Conservation (phyloP, 2,113 vertebrate species). For the Clinocottus analis region DNA sequence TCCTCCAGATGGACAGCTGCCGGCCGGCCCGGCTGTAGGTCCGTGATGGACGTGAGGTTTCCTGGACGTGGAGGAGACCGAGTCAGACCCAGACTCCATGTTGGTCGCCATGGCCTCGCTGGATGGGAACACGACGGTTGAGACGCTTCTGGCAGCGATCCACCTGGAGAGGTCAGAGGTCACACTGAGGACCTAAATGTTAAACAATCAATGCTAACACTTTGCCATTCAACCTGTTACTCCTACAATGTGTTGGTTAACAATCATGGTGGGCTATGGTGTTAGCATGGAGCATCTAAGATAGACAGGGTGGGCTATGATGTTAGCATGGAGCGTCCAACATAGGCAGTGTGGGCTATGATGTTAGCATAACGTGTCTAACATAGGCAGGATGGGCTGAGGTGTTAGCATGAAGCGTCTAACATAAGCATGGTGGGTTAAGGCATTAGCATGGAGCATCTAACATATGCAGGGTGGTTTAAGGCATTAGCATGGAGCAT, state of each 20-base stretch:
- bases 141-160: conserved; percentile 89
- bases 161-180: conserved; percentile 86
- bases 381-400: not conserved
- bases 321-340: not conserved
- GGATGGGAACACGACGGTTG: conserved; percentile 85
- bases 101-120: conserved; percentile 80
- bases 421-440: not conserved
- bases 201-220: not conserved
- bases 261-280: too few species aligned
- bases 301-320: not conserved
- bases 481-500: too few species aligned
- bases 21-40: conserved; percentile 47
- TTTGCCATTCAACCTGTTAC: not conserved
- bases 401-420: too few species aligned
- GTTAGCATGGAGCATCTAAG: too few species aligned
- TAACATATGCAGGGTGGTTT: too few species aligned
- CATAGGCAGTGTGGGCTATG: not conserved
- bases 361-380: not conserved
- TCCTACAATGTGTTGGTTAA: too few species aligned
- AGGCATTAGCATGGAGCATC: too few species aligned
- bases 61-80: conserved; percentile 54
- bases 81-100: conserved; percentile 54
- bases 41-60: conserved; percentile 56
- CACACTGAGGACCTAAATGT: not conserved
- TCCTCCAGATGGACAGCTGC: conserved; percentile 76